Evolutionary conservation across 2,797 vertebrate species (phyloP).

Genomic region (Anguilla marmorata): DNA sequence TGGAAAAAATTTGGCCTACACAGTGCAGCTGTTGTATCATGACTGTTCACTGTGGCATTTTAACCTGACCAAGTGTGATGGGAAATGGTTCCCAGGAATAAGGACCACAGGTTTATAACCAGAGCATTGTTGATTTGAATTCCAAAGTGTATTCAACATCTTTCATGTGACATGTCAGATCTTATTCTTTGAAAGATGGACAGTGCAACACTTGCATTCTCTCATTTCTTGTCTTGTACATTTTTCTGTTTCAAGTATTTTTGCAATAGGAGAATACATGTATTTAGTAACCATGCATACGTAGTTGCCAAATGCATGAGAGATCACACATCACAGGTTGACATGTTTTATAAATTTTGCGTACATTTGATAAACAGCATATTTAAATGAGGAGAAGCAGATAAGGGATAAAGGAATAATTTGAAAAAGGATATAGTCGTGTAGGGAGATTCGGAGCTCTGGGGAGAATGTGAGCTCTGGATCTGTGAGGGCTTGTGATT

Average conservation of each 20-base stretch:
- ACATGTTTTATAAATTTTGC: conserved; percentile 69
- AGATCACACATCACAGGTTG: conserved; percentile 65
- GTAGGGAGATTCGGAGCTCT: conserved; percentile 62
- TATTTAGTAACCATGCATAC: conserved; percentile 67
- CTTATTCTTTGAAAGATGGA: background rate
- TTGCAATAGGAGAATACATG: conserved; percentile 49
- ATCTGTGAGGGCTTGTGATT: conserved; percentile 46
- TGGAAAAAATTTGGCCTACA: background rate
- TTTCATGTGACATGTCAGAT: background rate
- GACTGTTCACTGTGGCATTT: background rate
- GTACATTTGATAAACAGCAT: conserved; percentile 69
- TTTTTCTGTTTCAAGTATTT: background rate
- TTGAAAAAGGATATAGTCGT: conserved; percentile 64
- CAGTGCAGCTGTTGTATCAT: background rate
- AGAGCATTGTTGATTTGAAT: background rate
- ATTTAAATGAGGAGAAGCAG: conserved; percentile 62
- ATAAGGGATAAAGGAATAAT: conserved; percentile 62
- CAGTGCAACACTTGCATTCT: background rate
- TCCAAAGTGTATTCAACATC: background rate
- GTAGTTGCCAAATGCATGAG: conserved; percentile 59
- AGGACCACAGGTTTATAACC: background rate
- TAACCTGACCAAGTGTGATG: background rate
- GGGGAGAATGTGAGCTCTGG: conserved; percentile 52
- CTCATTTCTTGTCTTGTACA: background rate
- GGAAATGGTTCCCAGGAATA: background rate